Evolutionary conservation across 1,140 invertebrate species (phyloP).

Genomic region (Carposina sasakii): DNA sequence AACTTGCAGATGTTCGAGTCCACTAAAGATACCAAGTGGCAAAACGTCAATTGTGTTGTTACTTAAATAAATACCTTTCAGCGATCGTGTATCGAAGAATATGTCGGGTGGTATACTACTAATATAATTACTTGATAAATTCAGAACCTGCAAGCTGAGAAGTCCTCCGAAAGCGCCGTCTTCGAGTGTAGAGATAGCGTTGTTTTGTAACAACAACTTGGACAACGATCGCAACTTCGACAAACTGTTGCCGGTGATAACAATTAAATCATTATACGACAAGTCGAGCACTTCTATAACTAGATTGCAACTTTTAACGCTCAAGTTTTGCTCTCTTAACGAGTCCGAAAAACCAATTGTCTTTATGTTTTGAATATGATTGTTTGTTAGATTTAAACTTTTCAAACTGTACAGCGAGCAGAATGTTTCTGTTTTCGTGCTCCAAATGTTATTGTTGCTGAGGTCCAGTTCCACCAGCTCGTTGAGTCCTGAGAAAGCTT

Average conservation of each 20-base stretch:
- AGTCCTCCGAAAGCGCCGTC: conserved; percentile 82
- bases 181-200: conserved; percentile 80
- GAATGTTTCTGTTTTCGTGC: conserved; percentile 80
- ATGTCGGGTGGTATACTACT: conserved; percentile 82
- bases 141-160: conserved; percentile 77
- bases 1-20: conserved; percentile 82
- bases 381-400: conserved; percentile 82
- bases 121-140: conserved; percentile 84
- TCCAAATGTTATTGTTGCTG: conserved; percentile 87
- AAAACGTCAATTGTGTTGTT: conserved; percentile 86
- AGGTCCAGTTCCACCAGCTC: conserved; percentile 82
- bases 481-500: conserved; percentile 79
- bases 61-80: conserved; percentile 82
- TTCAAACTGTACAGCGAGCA: conserved; percentile 81
- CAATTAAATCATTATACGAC: conserved; percentile 81
- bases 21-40: conserved; percentile 83
- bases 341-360: conserved; percentile 81
- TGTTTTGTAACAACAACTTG: conserved; percentile 80
- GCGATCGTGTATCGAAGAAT: conserved; percentile 78
- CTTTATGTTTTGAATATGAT: conserved; percentile 84
- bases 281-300: conserved; percentile 81
- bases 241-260: conserved; percentile 79
- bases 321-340: conserved; percentile 63
- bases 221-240: conserved; percentile 78
- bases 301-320: conserved; percentile 75